Evolutionary conservation across 1,140 invertebrate genomes (phyloP), one percentile per base, ranked within the genome.

Genomic region (Drosophila nigrodunni): DNA sequence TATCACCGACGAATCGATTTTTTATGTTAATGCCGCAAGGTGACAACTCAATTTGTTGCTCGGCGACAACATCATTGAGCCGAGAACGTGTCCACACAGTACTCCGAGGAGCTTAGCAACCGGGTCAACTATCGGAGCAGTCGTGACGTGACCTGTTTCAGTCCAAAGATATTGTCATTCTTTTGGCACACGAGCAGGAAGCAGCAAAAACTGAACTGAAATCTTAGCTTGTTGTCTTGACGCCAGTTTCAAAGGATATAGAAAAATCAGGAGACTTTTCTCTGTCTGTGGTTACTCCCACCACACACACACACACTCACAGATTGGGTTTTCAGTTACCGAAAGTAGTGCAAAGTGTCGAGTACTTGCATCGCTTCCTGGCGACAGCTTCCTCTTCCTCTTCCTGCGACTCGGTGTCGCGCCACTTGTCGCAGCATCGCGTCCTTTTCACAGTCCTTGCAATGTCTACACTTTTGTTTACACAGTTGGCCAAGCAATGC

Each of bases 11-110:
- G 65, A 73, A 89, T 89, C 72, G 61, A 85, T 83, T 72, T 78
- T 66, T 68, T 81, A 88, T 89, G 72, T 78, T 76, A 89, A 75
- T 76, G 74, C 74, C 70, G 60, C 74, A 80, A 88, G 83, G 85
- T 83, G 80, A 89, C 86, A 89, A 72, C 62, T 81, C 86, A 85
- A 89, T 89, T 80, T 68, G 65, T 66, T 65, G 68, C 41, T 30
- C 43, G 35, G 55, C 59, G 15, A 61, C 73, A 59, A 61, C 73
- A 59, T 5, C 64, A 50, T 59, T 11, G 10, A 41, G 8, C 8
- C 2, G 8, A 7, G 37, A 57, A 79, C 85, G 86, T 89, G 85
- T 59, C 44, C 18, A 50, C 66, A 79, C 50, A 79, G 50, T 77
- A 52, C 50, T 21, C 39, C 10, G 9, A 54, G 55, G 37, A 44